A percentile compares a stretch with the other conserved stretches of the same genome.
phyloP scores from a whole-genome alignment of 2,113 vertebrate genomes.

The Aplodontia rufa region DNA sequence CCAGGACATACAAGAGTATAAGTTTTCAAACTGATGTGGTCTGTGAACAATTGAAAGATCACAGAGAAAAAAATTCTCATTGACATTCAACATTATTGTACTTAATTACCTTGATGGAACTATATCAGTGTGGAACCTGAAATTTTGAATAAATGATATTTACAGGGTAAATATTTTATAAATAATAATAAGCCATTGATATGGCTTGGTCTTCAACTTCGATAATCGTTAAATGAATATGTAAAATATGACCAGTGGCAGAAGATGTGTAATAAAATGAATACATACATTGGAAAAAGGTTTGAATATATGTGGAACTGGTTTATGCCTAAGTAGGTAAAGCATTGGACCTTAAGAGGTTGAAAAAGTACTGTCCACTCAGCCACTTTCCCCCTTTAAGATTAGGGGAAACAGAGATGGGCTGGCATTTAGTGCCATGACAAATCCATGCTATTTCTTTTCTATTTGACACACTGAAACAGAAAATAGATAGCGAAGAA shows the following conservation, averaged over 20 bases:
- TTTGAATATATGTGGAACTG: not conserved
- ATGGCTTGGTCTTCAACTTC: not conserved
- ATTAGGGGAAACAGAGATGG: not conserved
- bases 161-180: not conserved
- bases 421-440: not conserved
- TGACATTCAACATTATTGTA: not conserved
- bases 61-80: not conserved
- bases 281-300: not conserved
- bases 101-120: not conserved
- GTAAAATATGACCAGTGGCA: not conserved
- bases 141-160: conserved; percentile 1
- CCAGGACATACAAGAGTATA: not conserved
- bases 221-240: not conserved
- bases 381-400: not conserved
- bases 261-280: not conserved
- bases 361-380: not conserved
- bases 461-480: conserved; percentile 58
- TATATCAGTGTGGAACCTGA: not conserved
- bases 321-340: not conserved
- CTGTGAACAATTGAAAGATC: not conserved
- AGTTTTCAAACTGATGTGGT: not conserved
- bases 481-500: conserved; percentile 34
- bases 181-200: not conserved
- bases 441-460: conserved; percentile 47
- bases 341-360: not conserved